Percentiles rank a stretch among this genome's conserved stretches.
Evolutionary conservation across 2,113 vertebrate species (phyloP).

Genomic region (Pseudorasbora parva): DNA sequence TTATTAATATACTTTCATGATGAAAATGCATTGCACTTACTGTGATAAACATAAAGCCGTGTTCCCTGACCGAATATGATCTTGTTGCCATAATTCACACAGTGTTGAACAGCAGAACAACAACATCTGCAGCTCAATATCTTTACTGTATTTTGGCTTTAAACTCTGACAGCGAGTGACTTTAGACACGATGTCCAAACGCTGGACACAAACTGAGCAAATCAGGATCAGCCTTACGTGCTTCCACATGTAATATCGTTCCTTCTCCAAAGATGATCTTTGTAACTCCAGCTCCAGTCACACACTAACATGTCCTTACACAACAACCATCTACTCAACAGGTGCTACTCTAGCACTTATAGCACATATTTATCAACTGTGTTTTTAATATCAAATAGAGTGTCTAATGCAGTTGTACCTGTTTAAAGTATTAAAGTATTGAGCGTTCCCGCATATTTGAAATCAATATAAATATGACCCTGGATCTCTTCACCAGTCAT

Average conservation of each 20-base stretch:
- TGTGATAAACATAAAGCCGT: constrained; percentile 32
- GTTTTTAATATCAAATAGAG: too few relatives aligned
- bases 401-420: too few relatives aligned
- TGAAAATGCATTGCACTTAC: constrained; percentile 33
- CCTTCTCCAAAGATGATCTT: constrained; percentile 44
- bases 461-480: too few relatives aligned
- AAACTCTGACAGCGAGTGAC: not conserved
- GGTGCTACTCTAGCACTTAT: too few relatives aligned
- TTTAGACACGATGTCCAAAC: not conserved
- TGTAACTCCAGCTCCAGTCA: constrained; percentile 18
- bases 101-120: not conserved
- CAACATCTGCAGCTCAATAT: too few relatives aligned
- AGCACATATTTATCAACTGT: not conserved
- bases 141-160: too few relatives aligned
- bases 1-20: not conserved
- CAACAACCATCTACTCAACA: not conserved
- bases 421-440: too few relatives aligned
- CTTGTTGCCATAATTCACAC: constrained; percentile 42
- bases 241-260: too few relatives aligned
- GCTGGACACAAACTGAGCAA: too few relatives aligned
- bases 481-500: too few relatives aligned
- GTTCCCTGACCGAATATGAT: constrained; percentile 48
- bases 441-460: too few relatives aligned
- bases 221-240: too few relatives aligned
- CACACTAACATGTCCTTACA: constrained; percentile 27